Conservation (phyloP, 2,113 vertebrate genomes). For the Periophthalmodon schlosseri region DNA sequence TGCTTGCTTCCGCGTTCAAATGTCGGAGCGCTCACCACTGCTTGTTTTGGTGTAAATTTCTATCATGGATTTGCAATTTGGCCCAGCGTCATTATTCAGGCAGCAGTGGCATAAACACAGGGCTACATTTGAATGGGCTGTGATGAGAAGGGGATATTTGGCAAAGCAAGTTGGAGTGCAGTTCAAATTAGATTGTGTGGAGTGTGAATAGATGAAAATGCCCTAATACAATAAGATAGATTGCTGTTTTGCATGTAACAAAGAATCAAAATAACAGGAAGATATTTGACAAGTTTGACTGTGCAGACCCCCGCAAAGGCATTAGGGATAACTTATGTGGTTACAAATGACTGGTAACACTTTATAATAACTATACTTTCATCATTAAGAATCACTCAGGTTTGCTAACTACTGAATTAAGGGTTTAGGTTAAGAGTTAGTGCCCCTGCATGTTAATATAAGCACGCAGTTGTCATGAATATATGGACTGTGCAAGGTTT, state of each 20-base stretch:
- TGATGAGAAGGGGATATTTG: conserved; percentile 16
- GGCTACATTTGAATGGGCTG: conserved; percentile 34
- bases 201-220: neutral
- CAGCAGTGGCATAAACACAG: conserved; percentile 40
- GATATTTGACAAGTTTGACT: neutral
- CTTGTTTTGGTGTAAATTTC: conserved; percentile 64
- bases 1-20: conserved; percentile 57
- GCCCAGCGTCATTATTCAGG: conserved; percentile 46
- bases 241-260: neutral
- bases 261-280: neutral
- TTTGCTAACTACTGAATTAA: too few species aligned
- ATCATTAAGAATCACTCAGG: too few species aligned
- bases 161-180: conserved; percentile 7
- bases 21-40: conserved; percentile 55
- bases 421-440: too few species aligned
- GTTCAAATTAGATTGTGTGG: neutral
- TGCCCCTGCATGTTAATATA: too few species aligned
- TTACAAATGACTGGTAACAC: neutral
- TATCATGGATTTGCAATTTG: conserved; percentile 63
- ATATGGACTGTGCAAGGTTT: too few species aligned
- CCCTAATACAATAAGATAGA: neutral
- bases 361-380: too few species aligned
- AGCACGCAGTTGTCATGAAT: too few species aligned
- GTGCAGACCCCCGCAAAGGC: neutral
- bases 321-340: neutral